These are phyloP conservation scores for Anisognathus igniventris DNA, from an alignment of 2,797 vertebrate species.

Conservation along the genomic window DNA sequence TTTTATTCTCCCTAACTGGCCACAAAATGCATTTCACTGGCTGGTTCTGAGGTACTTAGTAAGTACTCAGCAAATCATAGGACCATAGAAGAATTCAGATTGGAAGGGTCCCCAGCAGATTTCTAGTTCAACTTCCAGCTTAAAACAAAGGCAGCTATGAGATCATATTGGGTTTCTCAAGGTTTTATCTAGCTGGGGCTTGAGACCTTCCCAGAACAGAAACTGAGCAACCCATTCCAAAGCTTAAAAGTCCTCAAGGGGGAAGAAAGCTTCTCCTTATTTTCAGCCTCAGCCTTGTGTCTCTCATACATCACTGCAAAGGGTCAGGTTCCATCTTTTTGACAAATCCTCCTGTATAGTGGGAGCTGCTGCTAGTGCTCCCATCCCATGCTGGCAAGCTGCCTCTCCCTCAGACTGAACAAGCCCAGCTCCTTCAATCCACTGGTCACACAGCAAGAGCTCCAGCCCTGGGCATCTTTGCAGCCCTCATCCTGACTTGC, in stretches of 20 bases:
- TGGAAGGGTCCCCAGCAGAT: background rate
- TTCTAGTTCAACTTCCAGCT: background rate
- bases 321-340: background rate
- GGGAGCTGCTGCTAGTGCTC: background rate
- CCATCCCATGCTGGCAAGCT: background rate
- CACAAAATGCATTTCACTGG: background rate
- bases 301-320: background rate
- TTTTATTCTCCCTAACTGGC: background rate
- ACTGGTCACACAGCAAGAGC: background rate
- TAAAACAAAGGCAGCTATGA: background rate
- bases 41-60: background rate
- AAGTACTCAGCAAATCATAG: background rate
- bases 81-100: background rate
- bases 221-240: background rate
- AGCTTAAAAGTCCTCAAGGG: fast-evolving
- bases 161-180: background rate
- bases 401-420: background rate
- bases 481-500: background rate
- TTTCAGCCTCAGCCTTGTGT: background rate
- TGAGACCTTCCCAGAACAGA: background rate
- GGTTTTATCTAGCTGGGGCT: background rate
- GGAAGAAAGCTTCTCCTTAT: background rate
- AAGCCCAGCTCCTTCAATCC: background rate
- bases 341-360: background rate
- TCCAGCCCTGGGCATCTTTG: background rate